Base-by-base conservation (phyloP, 2,113 vertebrate genomes). In the Hippolais icterina region DNA sequence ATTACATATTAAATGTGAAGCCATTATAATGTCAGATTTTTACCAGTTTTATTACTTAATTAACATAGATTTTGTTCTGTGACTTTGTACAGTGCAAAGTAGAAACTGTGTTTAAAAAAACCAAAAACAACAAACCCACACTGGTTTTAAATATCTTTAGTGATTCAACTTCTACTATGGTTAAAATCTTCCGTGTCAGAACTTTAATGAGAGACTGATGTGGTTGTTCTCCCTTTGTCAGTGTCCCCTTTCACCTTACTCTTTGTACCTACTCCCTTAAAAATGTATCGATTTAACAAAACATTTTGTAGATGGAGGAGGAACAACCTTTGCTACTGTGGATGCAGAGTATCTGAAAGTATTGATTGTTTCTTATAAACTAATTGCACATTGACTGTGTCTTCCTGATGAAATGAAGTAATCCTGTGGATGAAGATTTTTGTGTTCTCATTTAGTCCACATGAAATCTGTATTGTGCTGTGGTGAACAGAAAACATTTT, bases 401-500 rank as follows among this genome's bases (percentile, higher is more conserved):
- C 54, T 87, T 96, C 44, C 64, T 85, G 79, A 56, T 80, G 66
- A 78, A 71, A 83, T 72, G 29, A 91, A 68, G 25, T 92, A 74
- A 70, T 85, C 42, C 16, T 1, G 3, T 80, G 42, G 68, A 54
- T 87, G 74, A 80, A 74, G 46, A 57, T 47, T 88, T 90, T 74
- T 85, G 21, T 93, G 53, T 79, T 91, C 56, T 59, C 25, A 52
- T 88, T 74, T 47, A 90, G 79, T 88, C 47, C 24, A 8, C 0
- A 23, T 93, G 29, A 88, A 74, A 77, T 93, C 78, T 77, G 35
- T 93, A 52, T 87, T 97, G 74, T 83, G 60, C 90, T 90, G 60
- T 90, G 69, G 65, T 54, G 81, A 94, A 89, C 74, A 93, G 87
- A 94, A 95, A 90, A 83, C 49, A 64, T 87, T 94, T 96, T 63